A percentile compares a stretch with the other conserved stretches of the same genome.
Conservation (phyloP, 1,140 invertebrate genomes). For the Saccostrea glomerata region DNA sequence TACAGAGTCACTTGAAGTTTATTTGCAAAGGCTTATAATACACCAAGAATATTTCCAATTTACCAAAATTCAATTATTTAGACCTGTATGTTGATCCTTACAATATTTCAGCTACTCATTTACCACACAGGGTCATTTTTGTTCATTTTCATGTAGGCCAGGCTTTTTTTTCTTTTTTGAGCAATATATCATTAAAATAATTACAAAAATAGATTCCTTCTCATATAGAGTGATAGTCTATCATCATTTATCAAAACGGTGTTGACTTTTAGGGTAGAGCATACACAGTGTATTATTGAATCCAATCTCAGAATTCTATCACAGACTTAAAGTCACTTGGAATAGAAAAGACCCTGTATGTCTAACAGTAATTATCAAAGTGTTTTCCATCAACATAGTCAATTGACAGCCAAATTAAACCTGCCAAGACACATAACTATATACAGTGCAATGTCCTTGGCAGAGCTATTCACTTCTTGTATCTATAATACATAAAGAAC, state of each 20-base stretch:
- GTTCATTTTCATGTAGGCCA: too few species aligned
- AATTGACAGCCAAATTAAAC: constrained; percentile 17
- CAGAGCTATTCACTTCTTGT: neutral
- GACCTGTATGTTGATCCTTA: too few species aligned
- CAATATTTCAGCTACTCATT: too few species aligned
- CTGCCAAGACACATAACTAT: neutral
- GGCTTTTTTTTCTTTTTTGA: too few species aligned
- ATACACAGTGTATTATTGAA: neutral
- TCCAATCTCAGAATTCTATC: neutral
- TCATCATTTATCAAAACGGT: neutral
- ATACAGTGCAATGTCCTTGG: neutral
- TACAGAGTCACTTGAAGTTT: too few species aligned
- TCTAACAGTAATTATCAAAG: neutral
- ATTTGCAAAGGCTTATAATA: too few species aligned
- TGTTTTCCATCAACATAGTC: neutral
- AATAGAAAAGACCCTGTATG: neutral
- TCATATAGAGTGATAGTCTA: neutral
- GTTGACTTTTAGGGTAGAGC: constrained; percentile 22
- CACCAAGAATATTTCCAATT: too few species aligned
- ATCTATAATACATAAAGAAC: neutral
- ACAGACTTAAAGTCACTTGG: neutral
- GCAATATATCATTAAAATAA: too few species aligned
- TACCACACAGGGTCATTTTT: too few species aligned
- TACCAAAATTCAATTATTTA: too few species aligned
- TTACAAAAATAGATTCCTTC: neutral